Evolutionary conservation across 2,888 invertebrate genomes (phyloP), one percentile per base, ranked within the genome.

Genomic region (Chrysomela aeneicollis): DNA sequence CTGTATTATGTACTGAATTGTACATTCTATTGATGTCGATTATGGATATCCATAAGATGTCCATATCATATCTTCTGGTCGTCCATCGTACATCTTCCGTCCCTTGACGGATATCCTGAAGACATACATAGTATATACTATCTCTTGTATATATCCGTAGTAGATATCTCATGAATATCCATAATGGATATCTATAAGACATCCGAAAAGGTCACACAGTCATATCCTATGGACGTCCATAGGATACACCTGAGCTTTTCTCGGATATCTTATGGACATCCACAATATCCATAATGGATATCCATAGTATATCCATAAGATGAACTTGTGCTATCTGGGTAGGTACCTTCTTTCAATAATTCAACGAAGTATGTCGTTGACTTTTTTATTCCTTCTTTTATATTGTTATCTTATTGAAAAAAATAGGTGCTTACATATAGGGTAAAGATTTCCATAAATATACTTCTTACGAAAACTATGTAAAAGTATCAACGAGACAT

Each of bases 191-290:
- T 26, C 26, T 26, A 26, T 26, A 26, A 26, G 26, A 26, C 26
- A 26, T 26, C 26, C 26, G 6, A 26, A 26, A 26, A 26, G 26
- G 26, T 26, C 26, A 26, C 26, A 26, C 26, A 5, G 26, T 26
- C 26, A 42, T 15, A 42, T 42, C 42, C n/a, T n/a, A 42, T 42
- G 42, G 42, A 42, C 15, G 42, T 42, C 42, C 42, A 42, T n/a
- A 15, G 42, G 42, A 42, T 42, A 42, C 6, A 26, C 26, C 26
- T 5, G 26, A 3, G 3, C 3, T 6, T 6, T 26, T 42, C n/a
- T 42, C 15, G 42, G 42, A 42, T 42, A 15, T 42, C 42, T 15
- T 15, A 15, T 42, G 42, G 42, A 42, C 42, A 15, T 42, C 42
- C 42, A 42, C 35, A 15, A 42, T 42, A n/a, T 26, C 26, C 26